Conservation (phyloP, 2,888 invertebrate genomes). For the Macrosiphum euphorbiae region DNA sequence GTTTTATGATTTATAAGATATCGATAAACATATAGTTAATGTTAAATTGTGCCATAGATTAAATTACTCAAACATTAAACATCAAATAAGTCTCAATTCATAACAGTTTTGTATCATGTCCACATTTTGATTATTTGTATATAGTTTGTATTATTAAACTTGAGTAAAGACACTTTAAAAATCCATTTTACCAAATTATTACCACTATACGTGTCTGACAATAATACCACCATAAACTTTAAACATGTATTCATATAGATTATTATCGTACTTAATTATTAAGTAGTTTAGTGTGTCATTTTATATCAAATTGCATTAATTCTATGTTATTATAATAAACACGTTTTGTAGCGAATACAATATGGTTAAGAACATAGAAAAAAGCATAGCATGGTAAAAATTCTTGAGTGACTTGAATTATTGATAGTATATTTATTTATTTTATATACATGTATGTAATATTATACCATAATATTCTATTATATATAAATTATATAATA, state of each 20-base stretch:
- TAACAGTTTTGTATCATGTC: not conserved
- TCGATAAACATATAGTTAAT: not conserved
- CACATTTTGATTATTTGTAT: not conserved
- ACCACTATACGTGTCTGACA: not conserved
- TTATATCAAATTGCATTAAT: not conserved
- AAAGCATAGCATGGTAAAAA: not conserved
- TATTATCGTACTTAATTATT: not conserved
- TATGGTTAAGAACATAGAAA: not conserved
- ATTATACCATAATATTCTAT: too few species aligned
- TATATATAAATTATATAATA: not conserved
- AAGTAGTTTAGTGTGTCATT: not conserved
- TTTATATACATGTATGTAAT: too few species aligned
- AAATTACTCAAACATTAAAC: not conserved
- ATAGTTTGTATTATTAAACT: not conserved
- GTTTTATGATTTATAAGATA: not conserved
- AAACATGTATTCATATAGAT: not conserved
- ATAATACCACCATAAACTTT: not conserved
- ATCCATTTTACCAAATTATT: not conserved
- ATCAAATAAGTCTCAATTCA: not conserved
- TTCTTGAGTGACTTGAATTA: too few species aligned
- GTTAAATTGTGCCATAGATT: not conserved
- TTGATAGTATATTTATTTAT: too few species aligned
- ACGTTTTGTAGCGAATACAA: not conserved
- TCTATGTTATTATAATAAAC: not conserved
- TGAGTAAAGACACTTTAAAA: not conserved